These are phyloP conservation scores for Rotaria sp. DNA, from an alignment of 2,888 invertebrate species.

Conservation along the genomic window DNA sequence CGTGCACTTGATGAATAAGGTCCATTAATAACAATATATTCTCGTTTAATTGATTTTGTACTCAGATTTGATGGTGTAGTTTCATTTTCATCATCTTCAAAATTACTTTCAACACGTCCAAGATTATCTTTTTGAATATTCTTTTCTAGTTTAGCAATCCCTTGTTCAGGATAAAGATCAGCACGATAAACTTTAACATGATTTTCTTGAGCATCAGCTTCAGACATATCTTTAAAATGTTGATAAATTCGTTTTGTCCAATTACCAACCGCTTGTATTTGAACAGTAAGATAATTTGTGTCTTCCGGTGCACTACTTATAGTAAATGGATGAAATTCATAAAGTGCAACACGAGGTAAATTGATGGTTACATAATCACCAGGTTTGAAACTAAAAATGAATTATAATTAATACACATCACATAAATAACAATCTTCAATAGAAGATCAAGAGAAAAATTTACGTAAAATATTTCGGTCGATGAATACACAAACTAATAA, in stretches of 20 bases:
- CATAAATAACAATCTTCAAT: background rate
- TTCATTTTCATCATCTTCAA: background rate
- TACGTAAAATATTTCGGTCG: background rate
- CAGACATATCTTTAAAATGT: slow-evolving; percentile 56
- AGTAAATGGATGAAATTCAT: slow-evolving; percentile 95
- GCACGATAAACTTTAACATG: background rate
- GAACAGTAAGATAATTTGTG: slow-evolving; percentile 76
- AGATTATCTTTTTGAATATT: background rate
- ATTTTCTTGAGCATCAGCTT: background rate
- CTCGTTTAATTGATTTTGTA: background rate
- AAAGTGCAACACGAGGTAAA: slow-evolving; percentile 78
- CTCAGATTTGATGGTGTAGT: background rate
- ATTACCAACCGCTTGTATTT: slow-evolving; percentile 82
- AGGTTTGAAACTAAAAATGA: background rate
- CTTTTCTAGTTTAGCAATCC: background rate
- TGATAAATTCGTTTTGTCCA: slow-evolving; percentile 82
- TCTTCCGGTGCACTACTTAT: slow-evolving; percentile 90
- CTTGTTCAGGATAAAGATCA: background rate
- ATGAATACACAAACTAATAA: background rate
- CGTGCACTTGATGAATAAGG: slow-evolving; percentile 90
- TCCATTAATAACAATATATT: slow-evolving; percentile 67
- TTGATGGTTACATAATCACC: slow-evolving; percentile 89
- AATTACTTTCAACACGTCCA: too few relatives aligned
- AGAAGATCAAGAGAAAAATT: background rate
- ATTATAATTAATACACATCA: background rate